Conservation (phyloP, 2,113 vertebrate genomes). For the Cyanistes caeruleus region DNA sequence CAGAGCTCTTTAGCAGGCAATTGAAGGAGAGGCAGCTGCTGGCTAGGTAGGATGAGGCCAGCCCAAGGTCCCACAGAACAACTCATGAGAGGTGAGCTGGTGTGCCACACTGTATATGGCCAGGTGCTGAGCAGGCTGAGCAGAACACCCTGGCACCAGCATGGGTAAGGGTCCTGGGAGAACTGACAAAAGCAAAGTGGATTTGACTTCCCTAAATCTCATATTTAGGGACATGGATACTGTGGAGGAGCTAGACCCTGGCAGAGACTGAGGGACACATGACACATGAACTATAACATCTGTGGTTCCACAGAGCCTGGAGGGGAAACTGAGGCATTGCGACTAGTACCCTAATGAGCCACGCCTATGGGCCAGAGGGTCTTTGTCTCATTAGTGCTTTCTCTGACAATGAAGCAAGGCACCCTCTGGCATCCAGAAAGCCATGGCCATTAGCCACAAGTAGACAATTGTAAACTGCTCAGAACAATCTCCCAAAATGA, state of each 20-base stretch:
- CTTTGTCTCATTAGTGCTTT: not conserved
- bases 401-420: not conserved
- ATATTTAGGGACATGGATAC: not conserved
- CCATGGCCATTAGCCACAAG: not conserved
- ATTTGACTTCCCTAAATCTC: not conserved
- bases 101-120: accelerated
- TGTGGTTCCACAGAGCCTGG: not conserved
- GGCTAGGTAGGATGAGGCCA: not conserved
- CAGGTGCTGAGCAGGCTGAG: not conserved
- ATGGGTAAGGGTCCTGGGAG: not conserved
- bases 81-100: not conserved
- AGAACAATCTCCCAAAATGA: not conserved
- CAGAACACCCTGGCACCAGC: accelerated
- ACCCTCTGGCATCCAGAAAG: not conserved
- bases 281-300: not conserved
- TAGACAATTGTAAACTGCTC: not conserved
- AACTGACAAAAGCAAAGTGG: not conserved
- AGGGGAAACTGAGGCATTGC: not conserved
- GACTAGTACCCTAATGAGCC: not conserved
- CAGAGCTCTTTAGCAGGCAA: not conserved
- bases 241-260: not conserved
- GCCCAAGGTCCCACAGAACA: not conserved
- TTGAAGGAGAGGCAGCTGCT: not conserved
- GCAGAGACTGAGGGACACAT: not conserved
- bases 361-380: not conserved